phyloP scores from a whole-genome alignment of 2,797 vertebrate species.

The Balearica regulorum region DNA sequence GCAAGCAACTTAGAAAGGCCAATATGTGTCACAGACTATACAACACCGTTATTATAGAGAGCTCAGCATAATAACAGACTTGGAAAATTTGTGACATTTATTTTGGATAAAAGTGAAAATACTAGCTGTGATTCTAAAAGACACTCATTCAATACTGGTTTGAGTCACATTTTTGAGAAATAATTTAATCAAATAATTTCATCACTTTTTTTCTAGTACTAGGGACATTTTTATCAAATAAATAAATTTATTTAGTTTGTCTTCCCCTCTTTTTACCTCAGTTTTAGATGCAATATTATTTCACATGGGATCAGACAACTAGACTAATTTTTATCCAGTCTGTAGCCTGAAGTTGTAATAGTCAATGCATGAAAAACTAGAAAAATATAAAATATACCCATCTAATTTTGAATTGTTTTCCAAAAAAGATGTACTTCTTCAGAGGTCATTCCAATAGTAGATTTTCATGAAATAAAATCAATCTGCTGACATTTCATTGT shows the following conservation, averaged over 20 bases:
- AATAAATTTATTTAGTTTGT: not conserved
- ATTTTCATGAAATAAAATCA: constrained; percentile 10
- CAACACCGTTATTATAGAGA: not conserved
- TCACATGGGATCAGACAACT: not conserved
- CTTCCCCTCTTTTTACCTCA: not conserved
- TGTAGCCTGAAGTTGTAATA: not conserved
- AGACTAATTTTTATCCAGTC: not conserved
- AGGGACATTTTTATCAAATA: not conserved
- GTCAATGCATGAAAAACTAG: not conserved
- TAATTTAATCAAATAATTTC: not conserved
- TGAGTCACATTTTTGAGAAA: not conserved
- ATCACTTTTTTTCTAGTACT: not conserved
- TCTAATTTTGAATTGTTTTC: not conserved
- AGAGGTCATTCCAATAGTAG: not conserved
- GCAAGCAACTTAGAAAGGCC: not conserved
- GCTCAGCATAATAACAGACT: not conserved
- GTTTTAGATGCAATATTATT: not conserved
- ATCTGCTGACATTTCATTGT: not conserved
- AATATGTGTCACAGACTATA: not conserved
- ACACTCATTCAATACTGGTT: not conserved
- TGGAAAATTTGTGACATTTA: not conserved
- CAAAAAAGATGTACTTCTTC: not conserved
- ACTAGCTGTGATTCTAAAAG: not conserved
- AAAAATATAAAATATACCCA: not conserved
- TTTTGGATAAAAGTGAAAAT: not conserved